Base-by-base conservation (phyloP, 1,140 invertebrate genomes). In the Drosophila simulans region DNA sequence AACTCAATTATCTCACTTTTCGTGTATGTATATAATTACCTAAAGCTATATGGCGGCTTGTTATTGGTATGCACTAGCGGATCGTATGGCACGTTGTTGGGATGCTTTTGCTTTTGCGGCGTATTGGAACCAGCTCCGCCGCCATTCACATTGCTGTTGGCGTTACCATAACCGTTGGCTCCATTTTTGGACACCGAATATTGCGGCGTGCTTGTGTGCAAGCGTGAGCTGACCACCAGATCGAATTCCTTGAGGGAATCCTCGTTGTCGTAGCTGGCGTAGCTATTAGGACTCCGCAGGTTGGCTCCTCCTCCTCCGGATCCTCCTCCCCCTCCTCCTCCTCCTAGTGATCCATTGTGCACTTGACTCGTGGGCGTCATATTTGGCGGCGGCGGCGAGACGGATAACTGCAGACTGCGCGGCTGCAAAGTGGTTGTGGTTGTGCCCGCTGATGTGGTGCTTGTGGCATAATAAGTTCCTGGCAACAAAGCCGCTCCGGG, bases 31-130 rank as follows among this genome's bases (percentile, higher is more conserved):
- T n/a, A 46, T 46, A 27, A 4, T 77, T 54, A 92, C 91, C 91
- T 92, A 88, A 92, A 92, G 34, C 98, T 98, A 92, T 98, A 98
- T 25, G 98, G 98, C 40, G 98, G 98, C 92, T 99, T 99, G 75
- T 95, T 97, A 88, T 96, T 95, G 52, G 95, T 95, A 92, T 97
- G 96, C 71, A 97, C 94, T 92, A 96, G 92, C 59, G 95, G 95
- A 93, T 96, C 95, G 76, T 96, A 96, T 75, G 95, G 95, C 93
- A 95, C 94, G 91, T 96, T 95, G 75, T 95, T 95, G 48, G 95
- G 95, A 92, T 96, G 95, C 91, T 95, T 95, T 80, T 95, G 94
- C 65, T 93, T 93, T 57, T 92, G 91, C 4, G 90, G 84, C 49
- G 90, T 90, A 46, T 58, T 80, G 22, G 37, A 15, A 48, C 35